A percentile compares a stretch with the other conserved stretches of the same genome.
Conservation (phyloP, 2,797 vertebrate genomes). For the Astyanax mexicanus region DNA sequence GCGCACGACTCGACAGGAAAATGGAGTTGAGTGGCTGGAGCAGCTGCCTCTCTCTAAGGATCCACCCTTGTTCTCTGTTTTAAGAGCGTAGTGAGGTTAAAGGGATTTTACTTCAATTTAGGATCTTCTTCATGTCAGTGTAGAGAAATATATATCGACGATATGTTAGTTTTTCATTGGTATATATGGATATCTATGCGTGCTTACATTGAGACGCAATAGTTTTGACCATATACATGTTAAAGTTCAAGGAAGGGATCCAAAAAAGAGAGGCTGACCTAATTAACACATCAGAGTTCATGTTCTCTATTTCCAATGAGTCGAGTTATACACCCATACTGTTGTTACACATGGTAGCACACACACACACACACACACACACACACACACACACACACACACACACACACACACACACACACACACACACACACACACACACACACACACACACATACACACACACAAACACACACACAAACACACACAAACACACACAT, state of each 20-base stretch:
- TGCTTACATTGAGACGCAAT: neutral
- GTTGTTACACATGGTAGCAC: neutral
- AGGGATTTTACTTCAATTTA: slow-evolving; percentile 30
- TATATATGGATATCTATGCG: neutral
- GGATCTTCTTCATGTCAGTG: neutral
- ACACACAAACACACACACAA: no score
- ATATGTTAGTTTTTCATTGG: slow-evolving; percentile 28
- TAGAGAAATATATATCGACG: slow-evolving; percentile 12
- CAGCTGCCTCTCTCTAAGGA: neutral
- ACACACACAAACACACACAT: no score
- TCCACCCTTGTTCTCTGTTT: neutral
- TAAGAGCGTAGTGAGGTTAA: slow-evolving; percentile 28
- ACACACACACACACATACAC: no score
- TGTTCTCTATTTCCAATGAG: slow-evolving; percentile 36
- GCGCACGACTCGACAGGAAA: slow-evolving; percentile 4
- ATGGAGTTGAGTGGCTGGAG: slow-evolving; percentile 13
- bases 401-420: no score
- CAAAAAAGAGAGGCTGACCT: slow-evolving; percentile 13
- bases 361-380: no score
- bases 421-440: no score
- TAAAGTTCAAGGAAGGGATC: neutral
- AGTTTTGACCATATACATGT: no score
- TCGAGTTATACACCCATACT: slow-evolving; percentile 23
- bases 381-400: no score
- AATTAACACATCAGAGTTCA: neutral